These are phyloP conservation scores for Eumaeus atala DNA, from an alignment of 1,140 invertebrate genomes.

Conservation along the genomic window DNA sequence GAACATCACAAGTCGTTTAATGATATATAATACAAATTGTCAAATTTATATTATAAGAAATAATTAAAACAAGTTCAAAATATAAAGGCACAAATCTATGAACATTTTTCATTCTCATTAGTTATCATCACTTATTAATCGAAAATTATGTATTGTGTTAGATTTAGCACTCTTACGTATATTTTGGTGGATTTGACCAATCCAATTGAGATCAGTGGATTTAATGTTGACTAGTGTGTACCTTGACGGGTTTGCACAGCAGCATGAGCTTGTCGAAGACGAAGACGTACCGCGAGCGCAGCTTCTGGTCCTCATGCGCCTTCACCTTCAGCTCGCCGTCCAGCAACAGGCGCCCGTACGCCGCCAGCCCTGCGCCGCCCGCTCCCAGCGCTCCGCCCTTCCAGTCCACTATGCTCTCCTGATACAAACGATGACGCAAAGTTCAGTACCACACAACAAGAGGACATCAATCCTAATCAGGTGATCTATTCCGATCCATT, in stretches of 20 bases:
- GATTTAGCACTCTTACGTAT: too few relatives aligned
- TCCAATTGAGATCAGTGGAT: not conserved
- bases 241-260: conserved; percentile 91
- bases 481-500: conserved; percentile 86
- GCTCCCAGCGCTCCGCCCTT: conserved; percentile 87
- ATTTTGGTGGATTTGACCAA: too few relatives aligned
- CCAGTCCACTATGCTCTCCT: conserved; percentile 83
- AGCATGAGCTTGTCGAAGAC: conserved; percentile 97
- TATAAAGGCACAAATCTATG: too few relatives aligned
- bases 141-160: too few relatives aligned
- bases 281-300: conserved; percentile 93
- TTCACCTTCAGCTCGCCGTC: conserved; percentile 96
- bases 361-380: conserved; percentile 84
- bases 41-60: too few relatives aligned
- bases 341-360: conserved; percentile 92
- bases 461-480: too few relatives aligned
- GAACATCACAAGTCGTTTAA: too few relatives aligned
- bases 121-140: too few relatives aligned
- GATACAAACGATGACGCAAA: conserved; percentile 73
- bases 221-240: too few relatives aligned
- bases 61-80: too few relatives aligned
- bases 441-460: conserved; percentile 24
- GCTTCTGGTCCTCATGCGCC: conserved; percentile 90
- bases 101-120: too few relatives aligned
- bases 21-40: too few relatives aligned